Base-by-base conservation (phyloP, 1,140 invertebrate species). In the Zaprionus capensis region DNA sequence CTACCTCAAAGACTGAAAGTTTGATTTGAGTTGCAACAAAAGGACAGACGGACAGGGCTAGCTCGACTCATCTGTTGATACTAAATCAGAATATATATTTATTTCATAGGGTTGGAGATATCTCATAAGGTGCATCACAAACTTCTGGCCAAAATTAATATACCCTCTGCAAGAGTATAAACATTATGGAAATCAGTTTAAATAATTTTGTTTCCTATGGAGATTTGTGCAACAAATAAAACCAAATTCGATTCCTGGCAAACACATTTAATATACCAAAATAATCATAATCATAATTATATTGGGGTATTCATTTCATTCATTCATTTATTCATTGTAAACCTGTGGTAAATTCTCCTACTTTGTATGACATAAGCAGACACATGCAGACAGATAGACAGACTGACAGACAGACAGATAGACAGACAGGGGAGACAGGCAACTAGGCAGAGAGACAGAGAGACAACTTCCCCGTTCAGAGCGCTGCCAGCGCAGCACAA, bases 271-370 rank as follows among this genome's bases (percentile, higher is more conserved):
- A n/a, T 6, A 41, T 5, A 6, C 38, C 5, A 41, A 34, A 11
- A 11, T 34, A 34, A 34, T 34, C 31, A 31, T 31, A 31, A 31
- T 36, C 34, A 53, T 46, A 74, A 20, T 55, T 69, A 61, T 62
- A 15, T 61, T 26, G 26, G 59, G 7, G 22, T 46, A 20, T 20
- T 17, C 41, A 44, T 44, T 44, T 44, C 41, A 46, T 17, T 44
- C 11, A 49, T 62, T 57, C 28, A 44, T 44, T 17, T 15, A 46
- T 17, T 46, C 6, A 49, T 62, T 57, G 46, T 55, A 46, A 34
- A 72, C 58, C 61, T 59, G 44, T 14, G 36, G 46, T 56, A 36
- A 61, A 71, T 71, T 71, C 31, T 28, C 34, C 22, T 57, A 17
- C n/a, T 46, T 46, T 46, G 41, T 17, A 7, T 46, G 46, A 51